Evolutionary conservation across 2,888 invertebrate genomes (phyloP).

Genomic region (Nephrotoma appendiculata): DNA sequence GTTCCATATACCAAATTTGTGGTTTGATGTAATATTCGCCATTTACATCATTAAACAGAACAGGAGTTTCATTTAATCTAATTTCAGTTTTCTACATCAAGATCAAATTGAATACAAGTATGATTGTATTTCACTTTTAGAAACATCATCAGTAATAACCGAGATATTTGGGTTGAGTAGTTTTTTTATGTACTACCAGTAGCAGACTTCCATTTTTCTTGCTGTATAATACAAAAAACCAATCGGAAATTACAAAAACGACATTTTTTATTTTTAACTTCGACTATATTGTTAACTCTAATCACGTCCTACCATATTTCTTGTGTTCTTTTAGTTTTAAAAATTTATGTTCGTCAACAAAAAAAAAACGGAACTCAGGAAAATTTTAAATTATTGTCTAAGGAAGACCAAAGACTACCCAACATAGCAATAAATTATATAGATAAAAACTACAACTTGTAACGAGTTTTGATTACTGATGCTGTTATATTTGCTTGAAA

Average conservation of each 20-base stretch:
- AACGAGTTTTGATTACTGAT: not conserved
- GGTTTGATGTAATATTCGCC: too few relatives aligned
- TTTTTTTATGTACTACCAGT: not conserved
- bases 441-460: not conserved
- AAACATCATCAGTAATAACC: not conserved
- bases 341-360: not conserved
- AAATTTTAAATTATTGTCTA: not conserved
- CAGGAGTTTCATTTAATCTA: not conserved
- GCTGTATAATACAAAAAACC: not conserved
- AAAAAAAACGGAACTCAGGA: not conserved
- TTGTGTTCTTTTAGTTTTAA: not conserved
- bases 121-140: not conserved
- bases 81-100: not conserved
- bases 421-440: not conserved
- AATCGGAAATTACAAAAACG: not conserved
- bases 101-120: not conserved
- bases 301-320: not conserved
- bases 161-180: not conserved
- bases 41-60: not conserved
- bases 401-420: not conserved
- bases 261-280: not conserved
- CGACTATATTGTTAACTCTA: not conserved
- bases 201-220: not conserved
- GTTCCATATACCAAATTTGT: too few relatives aligned
- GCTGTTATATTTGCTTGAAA: not conserved